These are phyloP conservation scores for Phrynocephalus versicolor DNA, from an alignment of 2,113 vertebrate species.

Conservation along the genomic window DNA sequence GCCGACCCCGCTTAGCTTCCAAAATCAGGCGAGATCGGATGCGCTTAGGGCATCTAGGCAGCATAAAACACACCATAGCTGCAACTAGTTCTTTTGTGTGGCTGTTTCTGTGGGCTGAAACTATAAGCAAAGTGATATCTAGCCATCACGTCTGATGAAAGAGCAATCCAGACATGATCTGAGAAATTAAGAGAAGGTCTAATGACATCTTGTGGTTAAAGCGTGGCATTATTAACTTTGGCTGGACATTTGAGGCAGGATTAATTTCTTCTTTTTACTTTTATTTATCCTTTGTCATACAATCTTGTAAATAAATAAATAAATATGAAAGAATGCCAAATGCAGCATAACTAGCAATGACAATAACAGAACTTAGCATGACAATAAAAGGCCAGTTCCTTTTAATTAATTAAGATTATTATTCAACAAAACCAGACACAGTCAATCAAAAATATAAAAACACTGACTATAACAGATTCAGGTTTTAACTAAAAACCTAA, in stretches of 20 bases:
- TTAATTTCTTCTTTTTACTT: background rate
- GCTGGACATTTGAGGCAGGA: background rate
- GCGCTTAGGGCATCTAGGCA: no score
- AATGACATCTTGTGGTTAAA: background rate
- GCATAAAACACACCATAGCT: conserved; percentile 26
- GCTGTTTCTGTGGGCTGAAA: background rate
- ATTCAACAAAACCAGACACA: no score
- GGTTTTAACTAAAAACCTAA: no score
- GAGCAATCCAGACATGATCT: background rate
- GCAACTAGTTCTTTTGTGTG: background rate
- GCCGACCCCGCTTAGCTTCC: no score
- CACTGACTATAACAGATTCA: no score
- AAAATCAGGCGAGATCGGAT: no score
- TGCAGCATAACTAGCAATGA: background rate
- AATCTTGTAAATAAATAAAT: no score
- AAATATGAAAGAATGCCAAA: background rate
- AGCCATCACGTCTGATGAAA: background rate
- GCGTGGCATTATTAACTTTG: background rate
- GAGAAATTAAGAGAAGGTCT: background rate
- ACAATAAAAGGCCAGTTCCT: no score
- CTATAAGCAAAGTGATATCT: background rate
- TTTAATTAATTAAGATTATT: background rate
- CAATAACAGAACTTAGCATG: no score
- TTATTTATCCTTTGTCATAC: background rate
- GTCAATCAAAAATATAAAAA: no score